These are phyloP conservation scores for Pachymerium ferrugineum DNA, from an alignment of 2,888 invertebrate genomes.

Conservation along the genomic window DNA sequence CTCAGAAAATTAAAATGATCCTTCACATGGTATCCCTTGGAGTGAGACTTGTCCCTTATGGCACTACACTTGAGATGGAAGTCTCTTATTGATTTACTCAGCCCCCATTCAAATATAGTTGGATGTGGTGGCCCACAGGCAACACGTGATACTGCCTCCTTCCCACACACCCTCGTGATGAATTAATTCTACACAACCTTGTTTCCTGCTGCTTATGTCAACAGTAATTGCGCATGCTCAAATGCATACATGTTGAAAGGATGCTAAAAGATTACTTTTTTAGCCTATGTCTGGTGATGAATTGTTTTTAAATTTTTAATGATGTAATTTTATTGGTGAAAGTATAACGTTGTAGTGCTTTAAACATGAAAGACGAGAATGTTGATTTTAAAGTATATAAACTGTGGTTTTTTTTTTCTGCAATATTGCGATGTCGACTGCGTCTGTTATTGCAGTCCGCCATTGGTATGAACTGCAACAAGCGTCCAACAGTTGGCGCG, in stretches of 20 bases:
- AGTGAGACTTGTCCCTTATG: slow-evolving; percentile 6
- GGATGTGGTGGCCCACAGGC: slow-evolving; percentile 25
- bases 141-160: slow-evolving; percentile 17
- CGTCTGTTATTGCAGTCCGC: too few species aligned
- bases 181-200: slow-evolving; percentile 11
- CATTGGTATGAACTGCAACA: too few species aligned
- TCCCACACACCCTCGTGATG: neutral
- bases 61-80: slow-evolving; percentile 10
- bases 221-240: neutral
- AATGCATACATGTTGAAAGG: too few species aligned
- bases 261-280: too few species aligned
- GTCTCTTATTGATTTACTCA: slow-evolving; percentile 8
- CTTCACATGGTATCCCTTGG: slow-evolving; percentile 1
- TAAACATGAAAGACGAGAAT: too few species aligned
- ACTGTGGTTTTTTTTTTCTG: too few species aligned
- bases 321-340: too few species aligned
- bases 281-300: too few species aligned
- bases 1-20: neutral
- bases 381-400: too few species aligned
- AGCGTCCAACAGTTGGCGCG: too few species aligned
- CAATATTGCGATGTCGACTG: too few species aligned
- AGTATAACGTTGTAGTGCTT: too few species aligned
- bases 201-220: slow-evolving; percentile 27
- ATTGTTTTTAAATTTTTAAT: neutral
- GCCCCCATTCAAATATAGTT: slow-evolving; percentile 9